Evolutionary conservation across 2,113 vertebrate species (phyloP), one percentile per base, ranked within the genome.

Genomic region (Pelvicachromis taeniatus): DNA sequence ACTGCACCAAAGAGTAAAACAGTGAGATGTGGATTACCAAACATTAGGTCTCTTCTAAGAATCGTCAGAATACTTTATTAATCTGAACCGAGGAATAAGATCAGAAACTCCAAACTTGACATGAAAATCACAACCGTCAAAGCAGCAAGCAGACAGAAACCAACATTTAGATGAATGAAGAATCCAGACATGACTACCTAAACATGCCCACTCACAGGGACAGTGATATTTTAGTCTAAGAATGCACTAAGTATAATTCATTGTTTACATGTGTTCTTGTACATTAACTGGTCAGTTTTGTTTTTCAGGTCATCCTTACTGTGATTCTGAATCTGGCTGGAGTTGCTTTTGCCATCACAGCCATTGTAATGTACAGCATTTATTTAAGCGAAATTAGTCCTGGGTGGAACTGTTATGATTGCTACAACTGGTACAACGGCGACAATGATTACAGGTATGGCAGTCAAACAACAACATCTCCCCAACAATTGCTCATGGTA

Each of bases 291-390:
- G 3, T 2, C 26, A 19, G 5, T 59, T 45, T 58, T 82, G 4
- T 83, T 1, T 54, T 91, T 33, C 50, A 95, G 95, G 84, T 94
- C 78, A 26, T 73, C 78, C 4, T 93, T 29, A 87, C 42, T 42
- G 84, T 90, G 45, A 42, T 91, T 7, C 50, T 94, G 86, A 94
- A 92, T 50, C 19, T 92, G 8, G 2, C 35, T 2, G 93, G 91
- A 73, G 63, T 59, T 50, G 84, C 2, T 21, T 84, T 95, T 16
- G 89, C 94, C n/a, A 81, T 95, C 3, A 54, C 94, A 8, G 88
- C 54, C 59, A 91, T 94, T 38, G 88, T 81, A 0, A 2, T 95
- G 19, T 94, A 91, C 85, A 26, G 80, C 35, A 0, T 92, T 16
- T 54, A 79, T 16, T 2, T 94, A 3, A 29, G 1, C 1, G 0